Conservation (phyloP, 2,113 vertebrate species). For the Cyprinodon tularosa region DNA sequence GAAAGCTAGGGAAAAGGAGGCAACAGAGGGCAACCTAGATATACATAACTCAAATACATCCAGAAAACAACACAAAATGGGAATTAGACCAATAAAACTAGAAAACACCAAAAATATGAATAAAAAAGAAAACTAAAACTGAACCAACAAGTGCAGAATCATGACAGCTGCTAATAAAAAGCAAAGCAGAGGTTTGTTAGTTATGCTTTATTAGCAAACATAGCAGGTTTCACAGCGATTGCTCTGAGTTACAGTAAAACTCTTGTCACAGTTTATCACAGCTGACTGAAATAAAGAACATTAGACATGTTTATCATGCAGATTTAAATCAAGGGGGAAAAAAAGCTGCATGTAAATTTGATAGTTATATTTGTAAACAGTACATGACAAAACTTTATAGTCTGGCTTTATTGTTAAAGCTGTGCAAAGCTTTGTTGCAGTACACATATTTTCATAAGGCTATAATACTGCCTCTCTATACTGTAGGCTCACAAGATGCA, state of each 20-base stretch:
- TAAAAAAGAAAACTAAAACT: too few relatives aligned
- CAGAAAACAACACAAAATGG: too few relatives aligned
- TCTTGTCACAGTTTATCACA: constrained; percentile 38
- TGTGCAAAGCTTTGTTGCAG: constrained; percentile 65
- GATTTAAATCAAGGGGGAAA: constrained; percentile 55
- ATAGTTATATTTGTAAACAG: constrained; percentile 54
- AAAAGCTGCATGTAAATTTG: constrained; percentile 53
- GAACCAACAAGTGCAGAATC: too few relatives aligned
- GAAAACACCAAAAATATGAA: too few relatives aligned
- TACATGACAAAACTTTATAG: constrained; percentile 47
- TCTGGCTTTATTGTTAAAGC: constrained; percentile 42
- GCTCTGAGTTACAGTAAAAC: constrained; percentile 47
- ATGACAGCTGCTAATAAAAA: neutral
- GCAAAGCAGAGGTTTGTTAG: constrained; percentile 15
- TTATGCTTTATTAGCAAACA: constrained; percentile 69
- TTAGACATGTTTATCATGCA: constrained; percentile 68
- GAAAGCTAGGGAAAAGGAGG: too few relatives aligned
- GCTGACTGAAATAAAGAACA: constrained; percentile 41
- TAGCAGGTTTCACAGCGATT: constrained; percentile 53
- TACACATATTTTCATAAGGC: constrained; percentile 60
- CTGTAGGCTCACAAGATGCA: constrained; percentile 44
- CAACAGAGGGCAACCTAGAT: too few relatives aligned
- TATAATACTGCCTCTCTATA: constrained; percentile 46
- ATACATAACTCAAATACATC: too few relatives aligned
- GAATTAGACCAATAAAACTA: too few relatives aligned